A percentile compares a stretch with the other conserved stretches of the same genome.
Conservation (phyloP, 1,140 invertebrate genomes). For the Orius laevigatus region DNA sequence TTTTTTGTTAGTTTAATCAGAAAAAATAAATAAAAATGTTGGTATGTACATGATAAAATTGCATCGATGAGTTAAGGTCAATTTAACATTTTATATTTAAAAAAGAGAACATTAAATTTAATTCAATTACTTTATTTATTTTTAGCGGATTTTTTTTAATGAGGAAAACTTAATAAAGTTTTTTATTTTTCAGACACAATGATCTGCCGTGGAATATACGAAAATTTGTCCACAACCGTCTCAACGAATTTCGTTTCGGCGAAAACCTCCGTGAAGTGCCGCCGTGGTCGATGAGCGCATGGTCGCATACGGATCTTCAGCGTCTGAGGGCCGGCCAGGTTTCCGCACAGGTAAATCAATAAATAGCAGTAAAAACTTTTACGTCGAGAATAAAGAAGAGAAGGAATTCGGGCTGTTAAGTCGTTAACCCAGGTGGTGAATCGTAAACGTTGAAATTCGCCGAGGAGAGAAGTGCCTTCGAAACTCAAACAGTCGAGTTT, state of each 20-base stretch:
- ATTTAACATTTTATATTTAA: neutral
- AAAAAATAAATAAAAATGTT: neutral
- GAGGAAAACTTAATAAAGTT: neutral
- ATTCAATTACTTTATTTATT: slow-evolving; percentile 3
- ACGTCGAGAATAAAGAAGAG: too few relatives aligned
- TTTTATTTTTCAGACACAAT: slow-evolving; percentile 47
- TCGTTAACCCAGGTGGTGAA: too few relatives aligned
- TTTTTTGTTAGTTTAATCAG: too few relatives aligned
- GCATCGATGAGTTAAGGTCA: too few relatives aligned
- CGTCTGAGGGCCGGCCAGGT: slow-evolving; percentile 56
- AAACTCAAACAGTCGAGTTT: too few relatives aligned
- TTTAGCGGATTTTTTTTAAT: neutral
- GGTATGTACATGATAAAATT: too few relatives aligned
- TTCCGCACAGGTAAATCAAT: slow-evolving; percentile 46
- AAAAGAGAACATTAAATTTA: neutral
- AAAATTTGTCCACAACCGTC: slow-evolving; percentile 58
- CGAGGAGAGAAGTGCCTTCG: too few relatives aligned
- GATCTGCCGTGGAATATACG: slow-evolving; percentile 72
- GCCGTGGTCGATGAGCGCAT: slow-evolving; percentile 59
- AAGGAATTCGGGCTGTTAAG: too few relatives aligned
- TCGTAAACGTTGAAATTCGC: too few relatives aligned
- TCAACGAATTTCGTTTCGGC: slow-evolving; percentile 53
- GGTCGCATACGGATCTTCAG: slow-evolving; percentile 61
- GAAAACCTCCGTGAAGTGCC: slow-evolving; percentile 46
- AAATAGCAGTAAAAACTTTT: neutral